phyloP scores from a whole-genome alignment of 1,140 invertebrate genomes.

The Camponotus floridanus region DNA sequence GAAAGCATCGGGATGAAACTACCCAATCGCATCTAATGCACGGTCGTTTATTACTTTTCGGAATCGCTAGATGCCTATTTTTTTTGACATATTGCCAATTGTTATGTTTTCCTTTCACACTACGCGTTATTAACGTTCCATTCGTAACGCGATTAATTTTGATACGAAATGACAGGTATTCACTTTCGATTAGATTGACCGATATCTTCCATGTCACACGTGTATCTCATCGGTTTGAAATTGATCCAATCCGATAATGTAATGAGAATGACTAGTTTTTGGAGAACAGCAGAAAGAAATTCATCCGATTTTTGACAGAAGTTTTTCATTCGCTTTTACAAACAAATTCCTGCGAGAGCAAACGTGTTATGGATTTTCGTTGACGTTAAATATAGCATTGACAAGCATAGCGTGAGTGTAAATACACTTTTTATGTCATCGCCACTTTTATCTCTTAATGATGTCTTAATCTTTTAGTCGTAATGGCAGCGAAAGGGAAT shows the following conservation, averaged over 20 bases:
- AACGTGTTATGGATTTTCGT: conserved; percentile 13
- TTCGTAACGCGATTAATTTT: neutral
- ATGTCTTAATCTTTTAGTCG: conserved; percentile 44
- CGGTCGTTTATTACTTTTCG: neutral
- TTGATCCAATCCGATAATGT: conserved; percentile 23
- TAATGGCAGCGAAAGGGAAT: neutral
- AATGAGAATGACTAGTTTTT: neutral
- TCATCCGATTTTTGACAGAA: conserved; percentile 35
- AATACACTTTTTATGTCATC: conserved; percentile 18
- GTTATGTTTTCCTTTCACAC: conserved; percentile 18
- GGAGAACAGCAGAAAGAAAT: neutral
- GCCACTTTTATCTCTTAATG: neutral
- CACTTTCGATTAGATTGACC: neutral
- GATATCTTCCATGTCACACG: conserved; percentile 39
- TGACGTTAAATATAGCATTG: neutral
- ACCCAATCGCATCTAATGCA: neutral
- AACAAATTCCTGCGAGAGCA: neutral
- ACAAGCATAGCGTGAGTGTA: conserved; percentile 34
- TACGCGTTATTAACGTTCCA: neutral
- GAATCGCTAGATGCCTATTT: neutral
- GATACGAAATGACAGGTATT: neutral
- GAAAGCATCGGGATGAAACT: neutral
- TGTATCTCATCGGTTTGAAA: conserved; percentile 12
- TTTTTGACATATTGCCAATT: neutral
- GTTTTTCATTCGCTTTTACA: neutral